Percentiles rank a stretch among this genome's conserved stretches.
phyloP scores from a whole-genome alignment of 1,140 invertebrate genomes.

The Gonatopus flavifemur region DNA sequence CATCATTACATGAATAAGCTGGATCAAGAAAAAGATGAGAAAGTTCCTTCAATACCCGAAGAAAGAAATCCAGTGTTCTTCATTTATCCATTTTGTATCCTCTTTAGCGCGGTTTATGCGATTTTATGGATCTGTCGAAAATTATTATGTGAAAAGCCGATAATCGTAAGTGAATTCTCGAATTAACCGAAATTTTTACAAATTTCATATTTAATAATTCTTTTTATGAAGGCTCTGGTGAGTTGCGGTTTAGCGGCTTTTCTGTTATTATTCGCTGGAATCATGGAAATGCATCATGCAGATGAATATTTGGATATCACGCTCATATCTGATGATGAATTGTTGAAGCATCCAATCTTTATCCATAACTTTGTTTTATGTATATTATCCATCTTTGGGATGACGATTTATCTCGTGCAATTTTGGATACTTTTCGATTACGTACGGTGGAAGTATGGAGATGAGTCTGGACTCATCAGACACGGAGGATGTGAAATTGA shows the following conservation, averaged over 20 bases:
- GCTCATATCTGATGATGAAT: constrained; percentile 40
- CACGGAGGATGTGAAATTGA: not conserved
- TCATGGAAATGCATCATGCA: constrained; percentile 47
- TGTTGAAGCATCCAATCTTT: constrained; percentile 47
- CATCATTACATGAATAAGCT: constrained; percentile 36
- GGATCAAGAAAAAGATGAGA: constrained; percentile 22
- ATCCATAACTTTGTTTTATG: constrained; percentile 50
- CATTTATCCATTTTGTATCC: constrained; percentile 42
- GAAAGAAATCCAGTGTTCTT: constrained; percentile 46
- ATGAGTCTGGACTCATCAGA: too few relatives aligned
- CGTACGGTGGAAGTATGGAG: constrained; percentile 40
- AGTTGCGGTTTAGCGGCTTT: constrained; percentile 29
- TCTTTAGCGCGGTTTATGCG: constrained; percentile 31
- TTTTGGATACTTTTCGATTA: constrained; percentile 42
- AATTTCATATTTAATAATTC: too few relatives aligned
- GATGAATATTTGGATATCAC: constrained; percentile 45
- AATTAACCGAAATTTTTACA: too few relatives aligned
- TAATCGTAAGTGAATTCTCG: constrained; percentile 24
- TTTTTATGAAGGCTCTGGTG: constrained; percentile 30
- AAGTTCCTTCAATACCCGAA: constrained; percentile 36
- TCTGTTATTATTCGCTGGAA: constrained; percentile 37
- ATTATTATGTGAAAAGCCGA: constrained; percentile 16
- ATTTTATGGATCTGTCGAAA: constrained; percentile 35
- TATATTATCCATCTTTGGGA: constrained; percentile 45
- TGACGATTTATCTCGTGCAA: constrained; percentile 44